Conservation (phyloP, 2,888 invertebrate species). For the Cotesia congregata region DNA sequence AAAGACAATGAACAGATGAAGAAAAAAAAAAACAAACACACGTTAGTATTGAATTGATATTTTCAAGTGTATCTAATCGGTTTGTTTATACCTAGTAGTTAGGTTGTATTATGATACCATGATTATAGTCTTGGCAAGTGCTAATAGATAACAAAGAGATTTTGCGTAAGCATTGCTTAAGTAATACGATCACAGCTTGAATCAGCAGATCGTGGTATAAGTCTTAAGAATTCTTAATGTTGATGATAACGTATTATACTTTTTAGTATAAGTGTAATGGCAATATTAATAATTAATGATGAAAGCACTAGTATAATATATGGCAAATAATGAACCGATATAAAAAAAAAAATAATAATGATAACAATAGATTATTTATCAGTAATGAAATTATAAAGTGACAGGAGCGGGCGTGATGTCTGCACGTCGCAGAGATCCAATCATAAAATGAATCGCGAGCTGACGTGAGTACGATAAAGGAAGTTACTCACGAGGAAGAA, state of each 20-base stretch:
- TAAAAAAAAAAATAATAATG: background rate
- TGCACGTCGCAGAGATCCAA: constrained; percentile 30
- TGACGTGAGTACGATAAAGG: constrained; percentile 20
- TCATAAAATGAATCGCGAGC: constrained; percentile 31
- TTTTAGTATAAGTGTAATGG: background rate
- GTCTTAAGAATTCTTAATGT: background rate
- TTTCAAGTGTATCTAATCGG: background rate
- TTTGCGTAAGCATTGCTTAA: background rate
- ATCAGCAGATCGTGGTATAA: background rate
- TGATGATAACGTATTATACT: background rate
- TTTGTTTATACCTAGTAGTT: background rate
- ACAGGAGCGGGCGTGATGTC: constrained; percentile 4
- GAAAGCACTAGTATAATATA: background rate
- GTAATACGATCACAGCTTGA: background rate
- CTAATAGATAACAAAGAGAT: background rate
- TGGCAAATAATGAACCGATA: background rate
- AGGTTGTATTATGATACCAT: background rate
- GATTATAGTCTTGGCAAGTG: background rate
- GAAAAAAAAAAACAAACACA: background rate
- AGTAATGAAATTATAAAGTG: constrained; percentile 4
- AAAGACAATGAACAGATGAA: background rate
- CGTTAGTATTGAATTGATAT: background rate
- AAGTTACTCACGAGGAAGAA: constrained; percentile 19
- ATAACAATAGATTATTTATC: constrained; percentile 21
- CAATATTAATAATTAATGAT: no score